Evolutionary conservation across 2,888 invertebrate genomes (phyloP).

Genomic region (Lumbricus terrestris): DNA sequence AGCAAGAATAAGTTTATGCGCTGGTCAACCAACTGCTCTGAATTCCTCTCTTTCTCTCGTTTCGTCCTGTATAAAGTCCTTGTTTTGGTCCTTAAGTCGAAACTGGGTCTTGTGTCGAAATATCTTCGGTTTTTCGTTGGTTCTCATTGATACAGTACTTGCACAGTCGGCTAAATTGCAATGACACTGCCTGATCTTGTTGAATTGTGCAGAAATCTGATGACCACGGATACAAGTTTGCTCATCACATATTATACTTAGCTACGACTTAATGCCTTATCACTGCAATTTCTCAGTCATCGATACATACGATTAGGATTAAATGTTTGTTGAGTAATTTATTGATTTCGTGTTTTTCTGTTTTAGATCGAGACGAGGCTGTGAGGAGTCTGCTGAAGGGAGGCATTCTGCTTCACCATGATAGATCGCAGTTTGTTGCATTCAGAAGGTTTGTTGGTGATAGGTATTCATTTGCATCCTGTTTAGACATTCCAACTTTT

Average conservation of each 20-base stretch:
- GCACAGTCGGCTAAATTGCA: too few species aligned
- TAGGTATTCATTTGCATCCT: neutral
- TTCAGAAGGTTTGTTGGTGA: constrained; percentile 32
- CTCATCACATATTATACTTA: neutral
- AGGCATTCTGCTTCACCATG: constrained; percentile 18
- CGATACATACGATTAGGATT: neutral
- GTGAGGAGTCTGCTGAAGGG: constrained; percentile 39
- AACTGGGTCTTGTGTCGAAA: too few species aligned
- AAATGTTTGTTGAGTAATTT: neutral
- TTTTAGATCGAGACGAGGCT: constrained; percentile 40
- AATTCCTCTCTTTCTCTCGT: too few species aligned
- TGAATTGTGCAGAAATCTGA: too few species aligned
- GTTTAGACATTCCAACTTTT: neutral
- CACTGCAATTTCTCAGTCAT: too few species aligned
- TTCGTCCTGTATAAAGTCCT: too few species aligned
- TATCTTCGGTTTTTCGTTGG: too few species aligned
- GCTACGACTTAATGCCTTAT: neutral
- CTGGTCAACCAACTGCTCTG: too few species aligned
- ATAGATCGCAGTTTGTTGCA: constrained; percentile 48
- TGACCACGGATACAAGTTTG: too few species aligned
- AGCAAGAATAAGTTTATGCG: neutral
- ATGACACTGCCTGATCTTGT: too few species aligned
- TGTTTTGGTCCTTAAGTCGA: too few species aligned
- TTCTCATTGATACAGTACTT: too few species aligned
- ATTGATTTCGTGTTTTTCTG: neutral